Percentiles rank a stretch among this genome's conserved stretches.
phyloP scores from a whole-genome alignment of 1,140 invertebrate genomes.

The Zophobas morio region DNA sequence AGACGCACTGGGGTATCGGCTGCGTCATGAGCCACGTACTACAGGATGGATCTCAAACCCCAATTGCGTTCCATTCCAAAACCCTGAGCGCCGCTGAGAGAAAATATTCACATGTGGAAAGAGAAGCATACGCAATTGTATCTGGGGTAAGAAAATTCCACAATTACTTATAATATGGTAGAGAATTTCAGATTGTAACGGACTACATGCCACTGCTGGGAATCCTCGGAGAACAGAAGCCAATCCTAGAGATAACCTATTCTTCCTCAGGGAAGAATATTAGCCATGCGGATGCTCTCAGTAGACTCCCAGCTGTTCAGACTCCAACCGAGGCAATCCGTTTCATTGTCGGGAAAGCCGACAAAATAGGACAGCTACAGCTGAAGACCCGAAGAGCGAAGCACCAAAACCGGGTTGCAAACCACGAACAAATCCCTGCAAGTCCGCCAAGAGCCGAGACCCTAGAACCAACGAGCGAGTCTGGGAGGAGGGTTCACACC shows the following conservation, averaged over 20 bases:
- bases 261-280: slow-evolving; percentile 50
- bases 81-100: slow-evolving; percentile 64
- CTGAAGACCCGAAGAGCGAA: no score
- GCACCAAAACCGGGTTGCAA: no score
- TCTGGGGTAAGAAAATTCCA: slow-evolving; percentile 66
- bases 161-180: slow-evolving; percentile 61
- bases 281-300: background rate
- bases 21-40: slow-evolving; percentile 34
- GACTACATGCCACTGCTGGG: slow-evolving; percentile 61
- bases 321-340: no score
- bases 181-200: slow-evolving; percentile 60
- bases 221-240: slow-evolving; percentile 17
- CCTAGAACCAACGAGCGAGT: no score
- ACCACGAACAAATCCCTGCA: no score
- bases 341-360: no score
- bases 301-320: background rate
- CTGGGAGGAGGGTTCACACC: no score
- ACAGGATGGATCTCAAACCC: slow-evolving; percentile 58
- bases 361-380: no score
- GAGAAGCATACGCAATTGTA: slow-evolving; percentile 68
- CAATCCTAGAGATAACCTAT: slow-evolving; percentile 34
- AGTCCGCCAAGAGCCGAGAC: no score
- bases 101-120: slow-evolving; percentile 68
- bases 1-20: slow-evolving; percentile 29
- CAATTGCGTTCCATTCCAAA: slow-evolving; percentile 66